A percentile compares a stretch with the other conserved stretches of the same genome.
Evolutionary conservation across 2,888 invertebrate genomes (phyloP).

Genomic region (Mimachlamys varia): DNA sequence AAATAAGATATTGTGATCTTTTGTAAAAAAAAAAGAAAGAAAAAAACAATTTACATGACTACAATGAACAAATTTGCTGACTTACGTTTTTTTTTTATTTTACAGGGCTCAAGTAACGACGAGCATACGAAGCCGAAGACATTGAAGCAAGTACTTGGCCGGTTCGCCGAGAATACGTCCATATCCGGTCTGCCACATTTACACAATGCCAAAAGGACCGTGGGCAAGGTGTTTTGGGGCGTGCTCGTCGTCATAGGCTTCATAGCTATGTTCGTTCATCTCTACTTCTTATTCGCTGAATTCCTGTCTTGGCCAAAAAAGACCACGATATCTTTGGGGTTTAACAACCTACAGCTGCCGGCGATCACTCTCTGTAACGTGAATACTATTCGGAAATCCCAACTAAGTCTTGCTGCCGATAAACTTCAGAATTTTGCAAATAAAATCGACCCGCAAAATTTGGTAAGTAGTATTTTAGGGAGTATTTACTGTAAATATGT

Average conservation of each 20-base stretch:
- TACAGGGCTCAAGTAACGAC: not conserved
- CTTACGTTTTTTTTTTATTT: not conserved
- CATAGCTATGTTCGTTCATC: not conserved
- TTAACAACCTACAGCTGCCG: not conserved
- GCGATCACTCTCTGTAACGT: not conserved
- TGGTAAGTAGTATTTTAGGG: not conserved
- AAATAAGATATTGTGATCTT: no score
- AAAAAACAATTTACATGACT: no score
- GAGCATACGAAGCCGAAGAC: not conserved
- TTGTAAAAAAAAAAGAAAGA: no score
- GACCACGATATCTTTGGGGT: not conserved
- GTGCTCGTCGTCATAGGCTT: not conserved
- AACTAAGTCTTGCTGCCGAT: not conserved
- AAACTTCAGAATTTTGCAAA: not conserved
- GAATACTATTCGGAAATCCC: not conserved
- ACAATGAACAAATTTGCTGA: not conserved
- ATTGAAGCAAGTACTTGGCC: not conserved
- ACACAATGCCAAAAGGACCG: not conserved
- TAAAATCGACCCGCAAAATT: not conserved
- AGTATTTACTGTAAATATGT: no score
- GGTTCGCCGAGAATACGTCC: not conserved
- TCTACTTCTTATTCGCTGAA: not conserved
- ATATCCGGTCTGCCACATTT: not conserved
- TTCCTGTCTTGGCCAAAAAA: not conserved
- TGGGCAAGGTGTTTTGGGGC: not conserved